Base-by-base conservation (phyloP, 2,888 invertebrate species). In the Pherbina coryleti region DNA sequence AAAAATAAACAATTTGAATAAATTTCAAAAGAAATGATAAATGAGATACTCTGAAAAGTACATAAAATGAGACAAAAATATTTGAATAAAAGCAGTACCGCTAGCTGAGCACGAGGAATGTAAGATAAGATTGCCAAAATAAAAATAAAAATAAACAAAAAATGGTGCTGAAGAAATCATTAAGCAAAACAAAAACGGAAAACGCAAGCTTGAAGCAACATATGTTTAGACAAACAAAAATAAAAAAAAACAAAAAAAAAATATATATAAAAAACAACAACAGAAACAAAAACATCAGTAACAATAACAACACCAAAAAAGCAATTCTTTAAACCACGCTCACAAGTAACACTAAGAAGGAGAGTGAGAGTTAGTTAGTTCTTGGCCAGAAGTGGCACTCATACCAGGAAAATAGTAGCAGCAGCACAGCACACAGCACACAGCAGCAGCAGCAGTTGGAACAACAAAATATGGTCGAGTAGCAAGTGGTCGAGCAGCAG, bases 121-220 rank as follows among this genome's bases (percentile, higher is more conserved):
- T 14, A 44, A 44, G 44, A 44, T 11, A 44, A 44, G 44, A 44
- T 44, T 44, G 44, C 44, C 44, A 44, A 44, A 44, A 44, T 37
- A 37, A 4, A 37, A 37, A 37, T 8, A 37, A 31, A 31, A 31
- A 31, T 31, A 37, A 7, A 37, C 37, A 37, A 37, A 37, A 34
- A 64, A 9, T 34, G 37, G 67, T 22, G 5, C 25, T 17, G 53
- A 28, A 70, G 70, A 70, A 70, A 17, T 25, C 51, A 22, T 49
- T n/a, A 44, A 73, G 51, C 73, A 62, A 73, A 73, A 73, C 71
- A 70, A 72, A 72, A 60, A 19, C 55, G 55, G 22, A n/a, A 22
- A 72, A 25, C 11, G 14, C 31, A 60, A 60, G 34, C 55, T 28
- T 25, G 22, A 71, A 55, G 55, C 31, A 31, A 71, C 22, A n/a